Evolutionary conservation across 2,113 vertebrate species (phyloP).

Genomic region (Haemorhous mexicanus): DNA sequence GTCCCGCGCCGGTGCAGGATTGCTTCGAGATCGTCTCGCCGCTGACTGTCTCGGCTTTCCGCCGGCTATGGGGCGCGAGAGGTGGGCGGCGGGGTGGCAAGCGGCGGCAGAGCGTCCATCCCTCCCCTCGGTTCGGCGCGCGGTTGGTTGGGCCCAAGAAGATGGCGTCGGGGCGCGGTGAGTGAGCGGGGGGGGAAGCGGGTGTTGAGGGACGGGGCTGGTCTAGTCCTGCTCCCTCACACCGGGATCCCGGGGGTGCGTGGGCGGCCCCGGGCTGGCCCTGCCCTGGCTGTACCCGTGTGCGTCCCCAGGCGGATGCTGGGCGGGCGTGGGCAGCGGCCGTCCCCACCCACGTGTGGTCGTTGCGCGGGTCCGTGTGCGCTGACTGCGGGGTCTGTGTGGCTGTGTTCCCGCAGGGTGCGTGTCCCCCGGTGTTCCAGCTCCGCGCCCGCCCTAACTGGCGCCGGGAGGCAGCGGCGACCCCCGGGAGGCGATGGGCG

Average conservation of each 20-base stretch:
- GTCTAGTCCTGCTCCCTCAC: not conserved
- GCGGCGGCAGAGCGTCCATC: fast-evolving
- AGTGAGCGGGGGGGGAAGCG: not conserved
- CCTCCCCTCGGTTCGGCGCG: not conserved
- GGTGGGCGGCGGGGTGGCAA: not conserved
- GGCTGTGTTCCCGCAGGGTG: not conserved
- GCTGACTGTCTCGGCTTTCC: fast-evolving
- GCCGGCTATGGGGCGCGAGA: fast-evolving
- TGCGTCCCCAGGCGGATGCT: too few species aligned
- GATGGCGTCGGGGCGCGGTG: not conserved
- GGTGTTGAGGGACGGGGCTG: not conserved
- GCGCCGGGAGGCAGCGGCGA: not conserved
- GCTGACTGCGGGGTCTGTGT: not conserved
- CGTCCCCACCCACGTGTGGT: not conserved
- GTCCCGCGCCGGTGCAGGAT: fast-evolving
- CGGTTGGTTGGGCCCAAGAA: not conserved
- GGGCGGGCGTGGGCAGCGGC: not conserved
- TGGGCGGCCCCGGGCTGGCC: not conserved
- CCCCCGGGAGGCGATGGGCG: conserved; percentile 15
- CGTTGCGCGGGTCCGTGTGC: not conserved
- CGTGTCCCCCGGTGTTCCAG: not conserved
- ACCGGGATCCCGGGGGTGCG: not conserved
- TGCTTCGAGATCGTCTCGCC: fast-evolving
- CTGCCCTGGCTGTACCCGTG: not conserved
- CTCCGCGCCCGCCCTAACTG: not conserved